Evolutionary conservation across 2,113 vertebrate species (phyloP).

Genomic region (Saccopteryx leptura): DNA sequence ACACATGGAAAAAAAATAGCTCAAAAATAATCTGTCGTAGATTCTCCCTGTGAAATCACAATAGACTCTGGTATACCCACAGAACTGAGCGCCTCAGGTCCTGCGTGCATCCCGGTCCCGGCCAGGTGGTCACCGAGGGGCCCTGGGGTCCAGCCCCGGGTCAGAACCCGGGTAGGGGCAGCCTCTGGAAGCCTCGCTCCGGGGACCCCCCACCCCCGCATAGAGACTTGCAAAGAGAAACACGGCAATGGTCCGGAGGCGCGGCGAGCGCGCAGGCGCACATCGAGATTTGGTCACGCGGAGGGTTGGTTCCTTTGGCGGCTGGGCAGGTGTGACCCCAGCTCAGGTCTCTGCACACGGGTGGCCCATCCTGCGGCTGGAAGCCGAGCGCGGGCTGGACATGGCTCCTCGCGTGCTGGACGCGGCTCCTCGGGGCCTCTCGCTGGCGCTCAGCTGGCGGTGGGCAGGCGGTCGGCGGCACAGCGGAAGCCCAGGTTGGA

Average conservation of each 20-base stretch:
- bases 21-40: slow-evolving; percentile 70
- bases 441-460: neutral
- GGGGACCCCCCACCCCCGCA: neutral
- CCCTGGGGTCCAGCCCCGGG: neutral
- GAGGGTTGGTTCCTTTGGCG: slow-evolving; percentile 62
- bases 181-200: neutral
- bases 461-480: slow-evolving; percentile 82
- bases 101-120: neutral
- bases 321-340: neutral
- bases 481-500: slow-evolving; percentile 99
- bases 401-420: neutral
- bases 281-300: slow-evolving; percentile 19
- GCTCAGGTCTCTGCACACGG: neutral
- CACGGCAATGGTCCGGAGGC: neutral
- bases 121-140: neutral
- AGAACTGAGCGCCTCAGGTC: neutral
- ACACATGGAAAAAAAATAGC: slow-evolving; percentile 65
- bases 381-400: neutral
- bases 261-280: neutral
- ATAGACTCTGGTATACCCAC: neutral
- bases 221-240: slow-evolving; percentile 40
- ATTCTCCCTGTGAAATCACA: slow-evolving; percentile 62
- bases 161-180: neutral
- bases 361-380: neutral
- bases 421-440: neutral